Conservation (phyloP, 2,797 vertebrate genomes). For the Streptopelia turtur region DNA sequence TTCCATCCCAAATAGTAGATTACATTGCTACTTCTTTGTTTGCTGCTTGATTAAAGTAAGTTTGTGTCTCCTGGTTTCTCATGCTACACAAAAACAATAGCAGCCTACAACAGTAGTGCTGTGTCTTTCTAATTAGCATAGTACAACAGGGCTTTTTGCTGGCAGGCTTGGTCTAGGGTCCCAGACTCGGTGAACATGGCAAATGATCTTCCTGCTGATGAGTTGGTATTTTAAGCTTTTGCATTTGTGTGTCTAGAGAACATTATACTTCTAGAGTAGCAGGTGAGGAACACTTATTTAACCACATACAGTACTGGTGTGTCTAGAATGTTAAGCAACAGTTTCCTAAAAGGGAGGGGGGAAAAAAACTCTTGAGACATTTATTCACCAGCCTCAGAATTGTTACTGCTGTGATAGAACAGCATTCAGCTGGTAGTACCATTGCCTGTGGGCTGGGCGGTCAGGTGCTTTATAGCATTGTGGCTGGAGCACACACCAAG, state of each 20-base stretch:
- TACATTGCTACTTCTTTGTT: not conserved
- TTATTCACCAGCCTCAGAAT: not conserved
- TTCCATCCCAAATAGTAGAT: not conserved
- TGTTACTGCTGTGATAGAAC: not conserved
- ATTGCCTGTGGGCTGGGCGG: not conserved
- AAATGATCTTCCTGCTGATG: not conserved
- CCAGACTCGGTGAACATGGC: not conserved
- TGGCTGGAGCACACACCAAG: not conserved
- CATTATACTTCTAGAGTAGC: not conserved
- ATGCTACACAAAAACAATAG: not conserved
- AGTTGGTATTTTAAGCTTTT: not conserved
- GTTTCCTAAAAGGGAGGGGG: not conserved
- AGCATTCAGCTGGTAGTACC: not conserved
- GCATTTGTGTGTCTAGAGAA: not conserved
- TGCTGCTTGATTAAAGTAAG: slow-evolving; percentile 32
- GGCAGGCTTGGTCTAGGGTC: not conserved
- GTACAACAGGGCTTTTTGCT: not conserved
- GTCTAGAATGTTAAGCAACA: not conserved
- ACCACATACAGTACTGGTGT: not conserved
- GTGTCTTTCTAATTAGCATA: not conserved
- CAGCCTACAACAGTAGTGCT: not conserved
- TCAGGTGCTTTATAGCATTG: not conserved
- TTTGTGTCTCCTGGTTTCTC: slow-evolving; percentile 13
- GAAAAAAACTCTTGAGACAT: fast-evolving
- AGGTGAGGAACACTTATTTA: not conserved